phyloP scores from a whole-genome alignment of 2,113 vertebrate genomes.

The Brachionichthys hirsutus region DNA sequence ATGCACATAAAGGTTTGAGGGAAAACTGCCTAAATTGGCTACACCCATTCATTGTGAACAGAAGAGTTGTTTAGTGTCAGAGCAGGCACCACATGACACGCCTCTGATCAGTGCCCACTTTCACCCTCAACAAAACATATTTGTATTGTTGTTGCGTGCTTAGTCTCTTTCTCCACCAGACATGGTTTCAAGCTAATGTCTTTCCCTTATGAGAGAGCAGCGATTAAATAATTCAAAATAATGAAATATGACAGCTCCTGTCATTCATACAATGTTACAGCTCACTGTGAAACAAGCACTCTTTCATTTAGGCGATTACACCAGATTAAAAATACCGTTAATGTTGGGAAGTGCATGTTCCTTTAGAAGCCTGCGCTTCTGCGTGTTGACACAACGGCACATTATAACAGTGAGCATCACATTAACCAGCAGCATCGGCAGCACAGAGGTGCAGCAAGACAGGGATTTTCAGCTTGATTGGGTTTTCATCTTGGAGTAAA shows the following conservation, averaged over 20 bases:
- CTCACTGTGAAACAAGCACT: slow-evolving; percentile 50
- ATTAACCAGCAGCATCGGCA: slow-evolving; percentile 84
- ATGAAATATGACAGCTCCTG: slow-evolving; percentile 46
- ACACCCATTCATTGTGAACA: slow-evolving; percentile 26
- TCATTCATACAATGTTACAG: slow-evolving; percentile 57
- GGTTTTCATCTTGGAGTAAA: slow-evolving; percentile 85
- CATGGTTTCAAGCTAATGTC: slow-evolving; percentile 62
- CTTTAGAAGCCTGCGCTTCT: slow-evolving; percentile 55
- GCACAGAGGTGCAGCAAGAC: slow-evolving; percentile 83
- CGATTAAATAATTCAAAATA: slow-evolving; percentile 64
- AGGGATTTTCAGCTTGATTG: slow-evolving; percentile 88
- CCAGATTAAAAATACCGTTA: slow-evolving; percentile 69
- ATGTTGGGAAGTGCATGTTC: slow-evolving; percentile 48
- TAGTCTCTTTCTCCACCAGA: slow-evolving; percentile 71
- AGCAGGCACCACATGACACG: slow-evolving; percentile 48
- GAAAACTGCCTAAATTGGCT: slow-evolving; percentile 19
- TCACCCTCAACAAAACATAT: slow-evolving; percentile 51
- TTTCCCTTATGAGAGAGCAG: slow-evolving; percentile 61
- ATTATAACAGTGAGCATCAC: slow-evolving; percentile 73
- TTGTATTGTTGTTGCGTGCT: slow-evolving; percentile 66
- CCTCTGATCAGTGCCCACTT: slow-evolving; percentile 41
- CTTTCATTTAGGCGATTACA: slow-evolving; percentile 71
- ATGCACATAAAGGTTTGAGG: slow-evolving; percentile 19
- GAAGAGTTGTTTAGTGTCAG: slow-evolving; percentile 50
- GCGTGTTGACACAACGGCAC: slow-evolving; percentile 73